Percentiles rank a stretch among this genome's conserved stretches.
These are phyloP conservation scores for Nannoperca obscura DNA, from an alignment of 2,797 vertebrate genomes.

Conservation along the genomic window DNA sequence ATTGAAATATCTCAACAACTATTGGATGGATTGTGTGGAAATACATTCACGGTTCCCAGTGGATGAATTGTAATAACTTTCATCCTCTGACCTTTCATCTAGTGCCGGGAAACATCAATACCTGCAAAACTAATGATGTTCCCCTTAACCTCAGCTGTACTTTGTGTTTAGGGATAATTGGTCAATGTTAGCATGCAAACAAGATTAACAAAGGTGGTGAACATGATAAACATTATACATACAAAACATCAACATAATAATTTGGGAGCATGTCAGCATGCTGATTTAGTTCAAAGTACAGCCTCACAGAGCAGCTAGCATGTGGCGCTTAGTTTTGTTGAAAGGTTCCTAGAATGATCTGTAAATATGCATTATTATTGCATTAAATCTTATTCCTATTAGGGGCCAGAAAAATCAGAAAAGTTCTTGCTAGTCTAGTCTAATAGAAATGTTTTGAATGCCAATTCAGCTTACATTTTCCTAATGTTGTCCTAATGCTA, in stretches of 20 bases:
- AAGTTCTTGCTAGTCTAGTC: not conserved
- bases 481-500: not conserved
- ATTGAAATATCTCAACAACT: too few species aligned
- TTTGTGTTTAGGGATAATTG: too few species aligned
- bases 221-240: too few species aligned
- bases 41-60: not conserved
- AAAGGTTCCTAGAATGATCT: not conserved
- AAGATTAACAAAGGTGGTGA: too few species aligned
- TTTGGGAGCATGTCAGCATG: not conserved
- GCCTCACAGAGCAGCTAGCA: too few species aligned
- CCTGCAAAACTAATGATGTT: too few species aligned
- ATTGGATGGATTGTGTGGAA: too few species aligned
- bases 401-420: not conserved
- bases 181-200: too few species aligned
- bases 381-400: not conserved
- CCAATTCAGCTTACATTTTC: not conserved
- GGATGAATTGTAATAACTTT: not conserved
- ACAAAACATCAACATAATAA: too few species aligned
- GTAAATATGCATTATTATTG: not conserved
- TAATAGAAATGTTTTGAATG: not conserved
- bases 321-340: not conserved
- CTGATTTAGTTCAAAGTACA: too few species aligned
- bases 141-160: too few species aligned
- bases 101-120: too few species aligned
- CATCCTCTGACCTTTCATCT: not conserved